Base-by-base conservation (phyloP, 2,797 vertebrate species). In the Smutsia gigantea region DNA sequence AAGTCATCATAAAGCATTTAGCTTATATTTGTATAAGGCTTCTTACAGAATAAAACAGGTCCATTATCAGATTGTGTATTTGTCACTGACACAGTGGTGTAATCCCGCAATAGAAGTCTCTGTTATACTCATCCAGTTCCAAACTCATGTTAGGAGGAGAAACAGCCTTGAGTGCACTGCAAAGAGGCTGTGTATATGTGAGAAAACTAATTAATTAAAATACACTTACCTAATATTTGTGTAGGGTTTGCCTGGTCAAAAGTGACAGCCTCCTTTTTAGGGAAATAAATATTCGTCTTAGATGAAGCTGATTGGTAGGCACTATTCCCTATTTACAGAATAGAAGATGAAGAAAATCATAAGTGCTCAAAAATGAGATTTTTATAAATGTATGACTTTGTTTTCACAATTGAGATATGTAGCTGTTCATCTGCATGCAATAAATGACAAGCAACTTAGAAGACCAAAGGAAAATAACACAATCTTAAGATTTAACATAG, bases 241-340 rank as follows among this genome's bases (percentile, higher is more conserved):
- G 98, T 97, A 96, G 98, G 96, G 97, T 99, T 99, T 87, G 99
- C 99, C 97, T 99, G 99, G 94, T 99, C 99, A 98, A 99, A 99
- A 71, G 99, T 99, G 72, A 99, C 99, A 84, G 99, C 99, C 31
- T 99, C 99, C 42, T 99, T 99, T 98, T 99, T 99, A 0, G 99
- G 99, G 96, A 99, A 99, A 98, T 99, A 99, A 98, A 99, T 99
- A 98, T 99, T 99, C 98, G 63, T 87, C 96, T 98, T 97, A 90
- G 94, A 94, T 89, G 98, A 96, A 94, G 98, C 92, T 71, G 99
- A 99, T 12, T 98, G 99, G 98, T 99, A 99, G 49, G 99, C 99
- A 4, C 98, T 98, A 95, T 97, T 99, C 94, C 99, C 99, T 99
- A 97, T 39, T 97, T 84, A 94, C 88, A 72, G 49, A 71, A 92